phyloP scores from a whole-genome alignment of 2,113 vertebrate genomes.

The Pitta sordida region DNA sequence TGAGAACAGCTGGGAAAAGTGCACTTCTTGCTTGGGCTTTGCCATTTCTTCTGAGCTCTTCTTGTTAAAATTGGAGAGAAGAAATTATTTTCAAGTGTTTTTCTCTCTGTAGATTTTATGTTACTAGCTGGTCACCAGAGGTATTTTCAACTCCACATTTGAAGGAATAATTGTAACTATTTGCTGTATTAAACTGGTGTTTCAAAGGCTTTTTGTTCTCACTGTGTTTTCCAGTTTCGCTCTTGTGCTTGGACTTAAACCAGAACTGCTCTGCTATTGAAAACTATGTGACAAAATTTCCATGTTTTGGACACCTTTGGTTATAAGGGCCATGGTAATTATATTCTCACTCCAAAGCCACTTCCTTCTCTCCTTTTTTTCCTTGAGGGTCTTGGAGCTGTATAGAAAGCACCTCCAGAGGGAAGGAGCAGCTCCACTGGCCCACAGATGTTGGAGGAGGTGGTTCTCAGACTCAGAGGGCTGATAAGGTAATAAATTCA shows the following conservation, averaged over 20 bases:
- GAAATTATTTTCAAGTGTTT: background rate
- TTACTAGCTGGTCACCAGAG: background rate
- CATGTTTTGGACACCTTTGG: background rate
- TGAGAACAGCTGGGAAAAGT: background rate
- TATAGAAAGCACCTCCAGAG: background rate
- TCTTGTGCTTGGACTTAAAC: background rate
- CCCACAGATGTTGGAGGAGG: background rate
- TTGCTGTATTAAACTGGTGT: background rate
- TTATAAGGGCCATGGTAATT: background rate
- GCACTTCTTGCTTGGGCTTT: background rate
- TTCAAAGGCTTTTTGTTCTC: background rate
- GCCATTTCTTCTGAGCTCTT: background rate
- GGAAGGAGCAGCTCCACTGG: background rate
- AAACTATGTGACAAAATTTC: background rate
- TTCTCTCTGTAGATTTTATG: background rate
- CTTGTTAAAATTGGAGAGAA: background rate
- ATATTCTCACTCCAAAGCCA: background rate
- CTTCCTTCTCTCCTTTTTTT: background rate
- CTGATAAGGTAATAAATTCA: background rate
- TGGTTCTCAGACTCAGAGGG: background rate
- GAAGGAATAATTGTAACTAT: background rate
- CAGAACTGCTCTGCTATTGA: background rate
- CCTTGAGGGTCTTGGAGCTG: background rate
- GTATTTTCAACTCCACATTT: background rate
- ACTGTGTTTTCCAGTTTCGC: fast-evolving